phyloP scores from a whole-genome alignment of 2,797 vertebrate genomes.

The Syngnathus acus region DNA sequence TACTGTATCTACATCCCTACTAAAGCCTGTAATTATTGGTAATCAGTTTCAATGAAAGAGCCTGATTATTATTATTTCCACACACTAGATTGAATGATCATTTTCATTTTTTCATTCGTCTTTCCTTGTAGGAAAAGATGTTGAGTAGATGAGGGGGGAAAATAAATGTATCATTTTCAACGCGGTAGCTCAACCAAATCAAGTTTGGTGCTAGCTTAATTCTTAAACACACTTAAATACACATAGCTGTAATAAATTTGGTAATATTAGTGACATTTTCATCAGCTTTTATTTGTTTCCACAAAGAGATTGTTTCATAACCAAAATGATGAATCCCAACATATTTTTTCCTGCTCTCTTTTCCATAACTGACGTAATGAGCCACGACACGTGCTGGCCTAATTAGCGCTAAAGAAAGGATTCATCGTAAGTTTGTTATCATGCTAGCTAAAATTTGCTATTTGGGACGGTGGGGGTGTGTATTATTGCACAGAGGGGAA shows the following conservation, averaged over 20 bases:
- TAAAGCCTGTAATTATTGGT: background rate
- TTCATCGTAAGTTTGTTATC: background rate
- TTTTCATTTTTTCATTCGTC: no score
- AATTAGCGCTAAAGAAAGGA: background rate
- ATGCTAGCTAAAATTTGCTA: background rate
- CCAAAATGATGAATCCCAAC: no score
- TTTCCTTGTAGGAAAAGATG: background rate
- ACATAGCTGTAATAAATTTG: no score
- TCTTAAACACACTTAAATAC: background rate
- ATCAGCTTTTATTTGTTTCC: no score
- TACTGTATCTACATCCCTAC: background rate
- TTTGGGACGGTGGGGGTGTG: constrained; percentile 4
- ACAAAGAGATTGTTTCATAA: no score
- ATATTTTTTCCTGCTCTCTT: no score
- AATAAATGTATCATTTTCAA: background rate
- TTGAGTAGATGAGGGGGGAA: background rate
- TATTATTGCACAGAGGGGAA: constrained; percentile 28
- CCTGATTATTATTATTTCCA: background rate
- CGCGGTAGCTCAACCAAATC: background rate
- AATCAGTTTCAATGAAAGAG: background rate
- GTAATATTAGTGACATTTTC: no score
- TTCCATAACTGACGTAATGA: no score
- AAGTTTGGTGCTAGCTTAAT: background rate
- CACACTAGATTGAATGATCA: background rate
- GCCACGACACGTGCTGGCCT: no score